A percentile compares a stretch with the other conserved stretches of the same genome.
Evolutionary conservation across 1,140 invertebrate species (phyloP).

Genomic region (Eumeta japonica): DNA sequence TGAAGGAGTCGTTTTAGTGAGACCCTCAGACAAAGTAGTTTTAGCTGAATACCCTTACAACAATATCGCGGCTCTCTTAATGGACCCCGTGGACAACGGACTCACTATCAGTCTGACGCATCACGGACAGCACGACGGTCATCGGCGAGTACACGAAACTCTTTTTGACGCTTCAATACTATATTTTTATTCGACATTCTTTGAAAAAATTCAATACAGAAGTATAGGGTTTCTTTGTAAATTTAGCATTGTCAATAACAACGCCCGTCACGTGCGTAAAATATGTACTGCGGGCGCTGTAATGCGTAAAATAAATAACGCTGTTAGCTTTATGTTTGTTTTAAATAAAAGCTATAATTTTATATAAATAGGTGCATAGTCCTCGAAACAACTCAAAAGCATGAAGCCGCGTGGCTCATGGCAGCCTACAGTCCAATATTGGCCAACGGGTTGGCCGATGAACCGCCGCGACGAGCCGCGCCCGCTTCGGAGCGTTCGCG

Average conservation of each 20-base stretch:
- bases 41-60: constrained; percentile 85
- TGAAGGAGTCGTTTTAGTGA: constrained; percentile 85
- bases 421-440: constrained; percentile 86
- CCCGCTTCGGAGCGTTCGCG: constrained; percentile 41
- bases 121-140: constrained; percentile 44
- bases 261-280: too few relatives aligned
- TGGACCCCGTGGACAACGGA: constrained; percentile 90
- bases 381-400: constrained; percentile 86
- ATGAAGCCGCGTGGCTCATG: constrained; percentile 89
- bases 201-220: background rate
- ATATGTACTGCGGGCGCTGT: too few relatives aligned
- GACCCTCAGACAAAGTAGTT: constrained; percentile 86
- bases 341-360: too few relatives aligned
- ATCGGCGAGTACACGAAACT: too few relatives aligned
- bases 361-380: constrained; percentile 95
- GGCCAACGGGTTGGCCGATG: constrained; percentile 83
- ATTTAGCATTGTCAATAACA: too few relatives aligned
- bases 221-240: background rate
- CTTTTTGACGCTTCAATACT: too few relatives aligned
- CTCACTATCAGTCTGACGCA: constrained; percentile 76
- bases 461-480: constrained; percentile 45
- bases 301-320: too few relatives aligned
- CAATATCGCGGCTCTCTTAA: constrained; percentile 86
- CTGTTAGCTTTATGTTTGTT: too few relatives aligned
- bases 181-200: background rate